Percentiles rank a stretch among this genome's conserved stretches.
Conservation (phyloP, 2,888 invertebrate species). For the Tanytarsus gracilentus region DNA sequence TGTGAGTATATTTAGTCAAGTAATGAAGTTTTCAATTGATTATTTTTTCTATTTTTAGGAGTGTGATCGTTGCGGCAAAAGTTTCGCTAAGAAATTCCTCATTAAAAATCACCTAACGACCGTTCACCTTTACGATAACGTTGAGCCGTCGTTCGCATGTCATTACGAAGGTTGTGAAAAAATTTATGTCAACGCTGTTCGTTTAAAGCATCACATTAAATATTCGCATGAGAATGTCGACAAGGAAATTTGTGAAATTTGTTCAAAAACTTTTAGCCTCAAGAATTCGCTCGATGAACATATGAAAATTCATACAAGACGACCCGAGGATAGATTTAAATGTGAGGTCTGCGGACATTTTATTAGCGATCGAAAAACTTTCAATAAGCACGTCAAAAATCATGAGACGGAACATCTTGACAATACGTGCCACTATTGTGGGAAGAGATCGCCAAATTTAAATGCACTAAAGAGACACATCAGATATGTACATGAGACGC, state of each 20-base stretch:
- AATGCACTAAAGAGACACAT: constrained; percentile 40
- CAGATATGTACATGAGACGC: constrained; percentile 39
- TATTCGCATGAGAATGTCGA: neutral
- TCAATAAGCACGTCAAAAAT: constrained; percentile 6
- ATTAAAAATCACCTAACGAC: constrained; percentile 39
- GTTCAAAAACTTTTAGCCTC: constrained; percentile 4
- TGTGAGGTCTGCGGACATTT: constrained; percentile 24
- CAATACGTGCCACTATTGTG: constrained; percentile 39
- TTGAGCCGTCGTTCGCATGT: constrained; percentile 11
- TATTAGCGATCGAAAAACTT: neutral
- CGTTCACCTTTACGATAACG: constrained; percentile 21
- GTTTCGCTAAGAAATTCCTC: constrained; percentile 39
- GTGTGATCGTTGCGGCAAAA: constrained; percentile 39
- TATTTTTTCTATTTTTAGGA: constrained; percentile 29
- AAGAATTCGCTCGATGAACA: constrained; percentile 14
- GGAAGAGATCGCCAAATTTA: constrained; percentile 39
- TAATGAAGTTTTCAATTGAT: neutral
- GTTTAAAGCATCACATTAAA: constrained; percentile 18
- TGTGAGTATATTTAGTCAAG: neutral
- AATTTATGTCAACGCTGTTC: constrained; percentile 2
- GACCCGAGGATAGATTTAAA: constrained; percentile 6
- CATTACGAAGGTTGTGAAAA: neutral
- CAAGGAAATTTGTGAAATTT: constrained; percentile 20
- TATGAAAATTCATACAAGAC: constrained; percentile 1
- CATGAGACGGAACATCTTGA: constrained; percentile 34